Conservation (phyloP, 1,140 invertebrate species). For the Papilio glaucus region DNA sequence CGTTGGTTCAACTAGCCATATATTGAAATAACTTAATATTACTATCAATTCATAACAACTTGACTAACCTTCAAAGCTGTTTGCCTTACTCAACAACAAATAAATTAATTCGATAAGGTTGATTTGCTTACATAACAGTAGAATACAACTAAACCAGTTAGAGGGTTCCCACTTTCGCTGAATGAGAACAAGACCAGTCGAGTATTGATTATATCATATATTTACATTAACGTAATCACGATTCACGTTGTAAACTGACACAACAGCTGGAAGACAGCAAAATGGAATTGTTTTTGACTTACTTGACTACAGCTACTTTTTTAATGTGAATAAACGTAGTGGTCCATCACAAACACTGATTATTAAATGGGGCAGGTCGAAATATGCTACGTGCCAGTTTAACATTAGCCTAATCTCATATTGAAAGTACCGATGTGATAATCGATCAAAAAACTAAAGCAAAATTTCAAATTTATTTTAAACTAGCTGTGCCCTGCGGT, state of each 20-base stretch:
- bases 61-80: neutral
- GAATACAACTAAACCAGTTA: slow-evolving; percentile 9
- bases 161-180: slow-evolving; percentile 28
- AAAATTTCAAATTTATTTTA: too few relatives aligned
- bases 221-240: slow-evolving; percentile 18
- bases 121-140: slow-evolving; percentile 17
- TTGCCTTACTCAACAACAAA: slow-evolving; percentile 1
- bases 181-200: slow-evolving; percentile 25
- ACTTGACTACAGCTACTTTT: neutral
- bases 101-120: slow-evolving; percentile 4
- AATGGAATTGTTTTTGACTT: neutral
- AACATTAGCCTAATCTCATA: too few relatives aligned
- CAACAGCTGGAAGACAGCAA: neutral
- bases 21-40: neutral
- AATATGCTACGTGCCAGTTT: too few relatives aligned
- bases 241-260: slow-evolving; percentile 20
- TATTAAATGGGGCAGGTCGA: too few relatives aligned
- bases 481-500: too few relatives aligned
- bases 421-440: too few relatives aligned
- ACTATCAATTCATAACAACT: neutral
- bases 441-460: too few relatives aligned
- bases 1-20: neutral
- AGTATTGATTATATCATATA: slow-evolving; percentile 29
- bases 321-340: neutral
- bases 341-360: too few relatives aligned